Conservation (phyloP, 2,888 invertebrate genomes). For the Heteromyza rotundicornis region DNA sequence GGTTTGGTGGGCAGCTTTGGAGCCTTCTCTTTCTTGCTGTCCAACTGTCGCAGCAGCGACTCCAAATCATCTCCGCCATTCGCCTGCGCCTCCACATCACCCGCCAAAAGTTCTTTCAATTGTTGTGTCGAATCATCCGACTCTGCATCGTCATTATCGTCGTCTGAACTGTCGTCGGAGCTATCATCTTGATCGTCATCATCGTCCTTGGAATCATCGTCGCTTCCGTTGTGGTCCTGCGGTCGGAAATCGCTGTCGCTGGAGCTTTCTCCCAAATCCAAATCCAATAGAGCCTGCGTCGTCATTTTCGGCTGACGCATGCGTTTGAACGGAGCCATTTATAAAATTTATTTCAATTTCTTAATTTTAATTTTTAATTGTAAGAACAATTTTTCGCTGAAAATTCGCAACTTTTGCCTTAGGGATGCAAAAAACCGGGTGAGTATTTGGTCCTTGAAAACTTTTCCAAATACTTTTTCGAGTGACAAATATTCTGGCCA, state of each 20-base stretch:
- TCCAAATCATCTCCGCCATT: constrained; percentile 29
- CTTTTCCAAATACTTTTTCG: too few relatives aligned
- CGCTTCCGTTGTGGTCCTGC: constrained; percentile 81
- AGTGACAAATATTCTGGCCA: too few relatives aligned
- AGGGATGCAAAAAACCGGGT: too few relatives aligned
- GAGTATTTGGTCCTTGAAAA: too few relatives aligned
- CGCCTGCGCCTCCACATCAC: constrained; percentile 29
- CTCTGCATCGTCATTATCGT: constrained; percentile 47
- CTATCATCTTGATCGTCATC: constrained; percentile 69
- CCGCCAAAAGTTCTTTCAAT: constrained; percentile 46
- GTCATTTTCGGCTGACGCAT: constrained; percentile 71
- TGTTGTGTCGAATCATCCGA: constrained; percentile 45
- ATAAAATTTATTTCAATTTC: too few relatives aligned
- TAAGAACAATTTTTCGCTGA: too few relatives aligned
- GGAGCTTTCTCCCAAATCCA: constrained; percentile 87
- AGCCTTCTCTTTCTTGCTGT: constrained; percentile 30
- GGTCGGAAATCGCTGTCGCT: constrained; percentile 95
- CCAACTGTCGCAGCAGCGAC: constrained; percentile 26
- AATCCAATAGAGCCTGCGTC: constrained; percentile 76
- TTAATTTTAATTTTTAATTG: too few relatives aligned
- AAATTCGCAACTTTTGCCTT: too few relatives aligned
- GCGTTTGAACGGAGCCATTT: constrained; percentile 53
- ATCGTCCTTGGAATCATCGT: constrained; percentile 64
- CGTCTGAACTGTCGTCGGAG: constrained; percentile 59
- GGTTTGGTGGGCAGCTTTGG: constrained; percentile 66